A percentile compares a stretch with the other conserved stretches of the same genome.
phyloP scores from a whole-genome alignment of 2,797 vertebrate species.

The Anguilla pacifica region DNA sequence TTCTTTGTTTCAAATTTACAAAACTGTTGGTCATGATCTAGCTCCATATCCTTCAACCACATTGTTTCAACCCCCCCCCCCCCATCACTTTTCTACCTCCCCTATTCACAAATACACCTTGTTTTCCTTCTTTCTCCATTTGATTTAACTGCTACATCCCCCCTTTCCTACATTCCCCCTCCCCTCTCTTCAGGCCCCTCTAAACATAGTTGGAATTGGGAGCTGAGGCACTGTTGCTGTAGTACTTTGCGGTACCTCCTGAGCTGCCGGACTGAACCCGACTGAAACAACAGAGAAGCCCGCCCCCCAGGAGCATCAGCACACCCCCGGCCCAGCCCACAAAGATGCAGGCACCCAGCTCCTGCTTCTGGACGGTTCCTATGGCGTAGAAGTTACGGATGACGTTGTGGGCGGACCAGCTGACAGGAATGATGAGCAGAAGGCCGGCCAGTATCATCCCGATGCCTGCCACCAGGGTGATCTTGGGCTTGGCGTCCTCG shows the following conservation, averaged over 20 bases:
- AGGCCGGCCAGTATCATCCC: slow-evolving; percentile 67
- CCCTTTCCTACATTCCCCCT: too few species aligned
- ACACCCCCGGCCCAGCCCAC: slow-evolving; percentile 70
- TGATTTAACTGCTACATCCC: background rate
- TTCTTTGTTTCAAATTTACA: background rate
- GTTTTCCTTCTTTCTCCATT: background rate
- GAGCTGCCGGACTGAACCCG: slow-evolving; percentile 54
- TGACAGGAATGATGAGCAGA: slow-evolving; percentile 71
- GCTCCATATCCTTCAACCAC: background rate
- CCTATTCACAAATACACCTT: background rate
- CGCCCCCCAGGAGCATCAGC: slow-evolving; percentile 70
- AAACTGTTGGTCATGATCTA: background rate
- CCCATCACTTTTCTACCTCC: background rate
- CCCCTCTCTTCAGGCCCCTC: slow-evolving; percentile 7
- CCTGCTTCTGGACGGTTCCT: slow-evolving; percentile 49
- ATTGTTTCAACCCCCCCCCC: background rate
- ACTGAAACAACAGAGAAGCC: slow-evolving; percentile 76
- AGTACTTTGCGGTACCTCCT: slow-evolving; percentile 67
- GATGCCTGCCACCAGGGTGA: slow-evolving; percentile 65
- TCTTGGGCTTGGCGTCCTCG: slow-evolving; percentile 70
- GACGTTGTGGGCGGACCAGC: slow-evolving; percentile 68
- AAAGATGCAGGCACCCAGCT: slow-evolving; percentile 73
- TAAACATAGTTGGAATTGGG: slow-evolving; percentile 72
- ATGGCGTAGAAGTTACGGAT: slow-evolving; percentile 60
- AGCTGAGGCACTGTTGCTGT: slow-evolving; percentile 63